Base-by-base conservation (phyloP, 2,797 vertebrate genomes). In the Bovichtus variegatus region DNA sequence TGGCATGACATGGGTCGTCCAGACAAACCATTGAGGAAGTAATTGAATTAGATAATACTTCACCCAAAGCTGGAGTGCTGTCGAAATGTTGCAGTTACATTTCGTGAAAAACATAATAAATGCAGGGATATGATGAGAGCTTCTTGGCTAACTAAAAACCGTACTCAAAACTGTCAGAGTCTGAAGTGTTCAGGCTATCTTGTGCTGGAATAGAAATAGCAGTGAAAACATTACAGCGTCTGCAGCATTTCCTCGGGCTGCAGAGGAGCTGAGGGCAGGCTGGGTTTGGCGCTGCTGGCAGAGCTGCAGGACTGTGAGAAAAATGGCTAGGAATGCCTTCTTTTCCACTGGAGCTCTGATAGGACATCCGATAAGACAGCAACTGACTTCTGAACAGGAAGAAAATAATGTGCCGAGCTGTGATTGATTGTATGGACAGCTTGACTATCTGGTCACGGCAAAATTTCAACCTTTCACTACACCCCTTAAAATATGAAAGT, bases 181-280 rank as follows among this genome's bases (percentile, higher is more conserved):
- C 51, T 49, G 38, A 72, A 63, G 69, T 47, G 29, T 78, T 79
- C 44, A 40, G 54, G 63, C 43, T 70, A 70, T 74, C 51, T 55
- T 29, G 46, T 34, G 54, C 55, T 78, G 67, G 77, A 89, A 81
- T 76, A 76, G 83, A 87, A 89, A 87, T 55, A 81, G 76, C 67
- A 87, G 68, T 67, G n/a, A 87, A 90, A 93, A 90, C 90, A 92
- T 92, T 91, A 89, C 84, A 88, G 71, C n/a, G 72, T 87, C 84
- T 80, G 85, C 86, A 85, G 76, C 46, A 2, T 87, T 89, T 86
- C 67, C 73, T 57, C 12, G 6, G 77, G 68, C 46, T 62, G 63
- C 50, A 58, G 60, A 49, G 34, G 31, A 61, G 76, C 72, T 43
- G 76, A 67, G 71, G 27, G 41, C 40, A 73, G 64, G 60, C 65